These are phyloP conservation scores for Cryptotermes secundus DNA, from an alignment of 1,140 invertebrate species.

Conservation along the genomic window DNA sequence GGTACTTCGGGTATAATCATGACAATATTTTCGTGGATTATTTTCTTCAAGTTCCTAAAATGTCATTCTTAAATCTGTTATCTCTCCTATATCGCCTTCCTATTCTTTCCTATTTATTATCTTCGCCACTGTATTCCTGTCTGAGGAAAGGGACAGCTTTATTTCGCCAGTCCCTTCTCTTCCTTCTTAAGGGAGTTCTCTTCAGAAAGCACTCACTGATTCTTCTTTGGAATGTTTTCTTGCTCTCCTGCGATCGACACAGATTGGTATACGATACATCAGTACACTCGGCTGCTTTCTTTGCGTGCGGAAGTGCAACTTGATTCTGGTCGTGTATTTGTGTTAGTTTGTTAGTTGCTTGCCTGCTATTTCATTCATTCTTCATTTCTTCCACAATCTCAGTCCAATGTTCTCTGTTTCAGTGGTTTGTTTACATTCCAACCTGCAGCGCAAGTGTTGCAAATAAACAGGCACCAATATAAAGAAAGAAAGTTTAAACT, in stretches of 20 bases:
- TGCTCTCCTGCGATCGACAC: not conserved
- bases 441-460: not conserved
- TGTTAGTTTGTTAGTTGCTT: not conserved
- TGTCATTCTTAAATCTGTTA: too few relatives aligned
- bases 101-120: too few relatives aligned
- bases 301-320: not conserved
- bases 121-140: too few relatives aligned
- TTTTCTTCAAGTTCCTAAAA: too few relatives aligned
- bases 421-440: not conserved
- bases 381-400: not conserved
- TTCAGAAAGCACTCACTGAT: too few relatives aligned
- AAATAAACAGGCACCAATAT: constrained; percentile 10
- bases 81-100: too few relatives aligned
- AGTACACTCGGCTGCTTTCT: not conserved
- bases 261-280: not conserved
- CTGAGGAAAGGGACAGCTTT: too few relatives aligned
- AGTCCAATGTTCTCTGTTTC: not conserved
- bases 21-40: too few relatives aligned
- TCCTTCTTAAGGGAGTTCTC: too few relatives aligned
- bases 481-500: not conserved
- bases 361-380: not conserved
- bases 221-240: not conserved
- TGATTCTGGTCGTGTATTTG: not conserved
- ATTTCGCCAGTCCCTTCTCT: too few relatives aligned
- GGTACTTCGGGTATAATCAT: too few relatives aligned